Conservation (phyloP, 1,140 invertebrate species). For the Eupeodes corollae region DNA sequence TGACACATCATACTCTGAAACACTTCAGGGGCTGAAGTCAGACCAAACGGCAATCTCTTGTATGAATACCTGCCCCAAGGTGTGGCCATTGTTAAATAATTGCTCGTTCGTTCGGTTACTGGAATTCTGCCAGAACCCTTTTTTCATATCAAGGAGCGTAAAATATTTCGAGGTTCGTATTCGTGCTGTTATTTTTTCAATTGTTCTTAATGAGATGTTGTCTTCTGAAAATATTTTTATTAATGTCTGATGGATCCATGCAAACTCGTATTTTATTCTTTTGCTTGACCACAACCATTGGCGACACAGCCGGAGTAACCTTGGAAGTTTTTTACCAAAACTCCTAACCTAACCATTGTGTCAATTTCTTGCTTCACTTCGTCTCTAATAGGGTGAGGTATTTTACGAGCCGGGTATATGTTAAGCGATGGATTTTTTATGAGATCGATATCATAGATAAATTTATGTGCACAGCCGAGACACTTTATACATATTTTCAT, state of each 20-base stretch:
- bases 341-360: conserved; percentile 15
- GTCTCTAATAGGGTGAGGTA: no score
- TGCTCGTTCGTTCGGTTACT: conserved; percentile 23
- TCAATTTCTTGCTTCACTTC: no score
- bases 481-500: no score
- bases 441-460: no score
- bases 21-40: conserved; percentile 17
- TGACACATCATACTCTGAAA: conserved; percentile 4
- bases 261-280: conserved; percentile 24
- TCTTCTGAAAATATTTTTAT: conserved; percentile 28
- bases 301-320: conserved; percentile 30
- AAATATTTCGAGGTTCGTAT: conserved; percentile 14
- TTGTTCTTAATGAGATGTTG: conserved; percentile 17
- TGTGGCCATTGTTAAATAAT: conserved; percentile 22
- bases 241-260: conserved; percentile 34
- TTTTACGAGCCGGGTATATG: no score
- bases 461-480: no score
- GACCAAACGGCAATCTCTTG: conserved; percentile 23
- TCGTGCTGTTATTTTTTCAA: conserved; percentile 16
- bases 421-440: no score
- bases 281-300: conserved; percentile 27
- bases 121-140: conserved; percentile 27
- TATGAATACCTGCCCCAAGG: conserved; percentile 28
- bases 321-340: conserved; percentile 18
- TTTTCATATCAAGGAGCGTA: conserved; percentile 21